A percentile compares a stretch with the other conserved stretches of the same genome.
Conservation (phyloP, 2,888 invertebrate species). For the Drosophila vallismaia region DNA sequence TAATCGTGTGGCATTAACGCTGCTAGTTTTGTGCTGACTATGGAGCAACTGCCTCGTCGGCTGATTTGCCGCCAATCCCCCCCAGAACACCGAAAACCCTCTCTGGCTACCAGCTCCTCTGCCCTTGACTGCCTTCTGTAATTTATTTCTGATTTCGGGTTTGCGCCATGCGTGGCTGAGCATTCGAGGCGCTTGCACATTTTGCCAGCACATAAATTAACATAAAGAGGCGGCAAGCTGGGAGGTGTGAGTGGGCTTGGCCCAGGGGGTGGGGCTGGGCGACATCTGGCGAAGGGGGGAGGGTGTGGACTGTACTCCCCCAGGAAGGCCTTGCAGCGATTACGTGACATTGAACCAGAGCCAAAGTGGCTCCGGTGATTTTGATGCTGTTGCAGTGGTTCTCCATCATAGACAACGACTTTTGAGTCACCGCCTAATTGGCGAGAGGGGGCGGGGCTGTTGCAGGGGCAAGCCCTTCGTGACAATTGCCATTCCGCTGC, state of each 20-base stretch:
- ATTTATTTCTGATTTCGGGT: conserved; percentile 74
- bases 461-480: conserved; percentile 48
- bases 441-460: conserved; percentile 4
- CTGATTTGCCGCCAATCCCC: not conserved
- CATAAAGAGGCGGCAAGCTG: conserved; percentile 59
- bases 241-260: not conserved
- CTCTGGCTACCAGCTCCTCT: not conserved
- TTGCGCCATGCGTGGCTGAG: conserved; percentile 72
- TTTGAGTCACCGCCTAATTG: conserved; percentile 34
- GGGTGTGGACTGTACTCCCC: conserved; percentile 15
- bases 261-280: not conserved
- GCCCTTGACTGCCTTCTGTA: conserved; percentile 44
- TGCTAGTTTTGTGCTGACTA: conserved; percentile 50
- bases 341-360: conserved; percentile 73
- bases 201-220: conserved; percentile 78
- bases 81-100: not conserved
- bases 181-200: conserved; percentile 75
- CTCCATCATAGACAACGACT: conserved; percentile 36
- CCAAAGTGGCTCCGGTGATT: conserved; percentile 57
- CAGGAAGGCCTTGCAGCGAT: conserved; percentile 61
- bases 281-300: not conserved
- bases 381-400: conserved; percentile 27
- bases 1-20: conserved; percentile 21
- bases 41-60: conserved; percentile 65
- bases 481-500: conserved; percentile 52